Evolutionary conservation across 2,113 vertebrate genomes (phyloP).

Genomic region (Bufo bufo): DNA sequence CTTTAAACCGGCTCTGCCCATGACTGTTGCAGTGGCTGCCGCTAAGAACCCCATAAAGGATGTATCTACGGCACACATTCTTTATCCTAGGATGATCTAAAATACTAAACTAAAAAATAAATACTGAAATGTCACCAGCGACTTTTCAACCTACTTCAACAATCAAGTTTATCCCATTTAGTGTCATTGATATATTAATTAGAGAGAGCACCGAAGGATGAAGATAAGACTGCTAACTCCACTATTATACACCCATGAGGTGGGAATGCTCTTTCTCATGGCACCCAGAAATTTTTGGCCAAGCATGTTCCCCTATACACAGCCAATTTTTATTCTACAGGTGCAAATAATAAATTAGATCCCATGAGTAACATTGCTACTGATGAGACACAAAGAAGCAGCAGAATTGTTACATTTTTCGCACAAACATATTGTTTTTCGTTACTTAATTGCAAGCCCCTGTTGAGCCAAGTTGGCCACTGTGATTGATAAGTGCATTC

Average conservation of each 20-base stretch:
- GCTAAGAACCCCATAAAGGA: no score
- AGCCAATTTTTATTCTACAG: background rate
- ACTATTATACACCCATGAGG: background rate
- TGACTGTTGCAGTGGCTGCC: background rate
- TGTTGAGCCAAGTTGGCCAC: background rate
- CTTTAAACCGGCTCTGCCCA: background rate
- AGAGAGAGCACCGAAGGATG: background rate
- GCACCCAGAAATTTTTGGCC: background rate
- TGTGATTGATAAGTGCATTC: slow-evolving; percentile 70
- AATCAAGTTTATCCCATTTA: background rate
- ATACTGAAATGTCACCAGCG: background rate
- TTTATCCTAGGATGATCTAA: background rate
- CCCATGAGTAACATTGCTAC: slow-evolving; percentile 7
- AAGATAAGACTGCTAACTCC: background rate
- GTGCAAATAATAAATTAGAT: slow-evolving; percentile 31
- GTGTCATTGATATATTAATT: background rate
- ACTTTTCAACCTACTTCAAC: background rate
- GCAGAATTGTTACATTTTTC: slow-evolving; percentile 29
- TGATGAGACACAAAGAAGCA: slow-evolving; percentile 44
- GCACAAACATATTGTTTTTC: background rate
- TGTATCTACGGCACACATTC: background rate
- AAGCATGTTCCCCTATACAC: background rate
- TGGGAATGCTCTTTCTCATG: background rate
- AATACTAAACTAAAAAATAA: background rate
- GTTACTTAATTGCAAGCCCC: slow-evolving; percentile 28